These are phyloP conservation scores for Ciona savignyi DNA, from an alignment of 23 tunicate genomes.

Conservation along the genomic window DNA sequence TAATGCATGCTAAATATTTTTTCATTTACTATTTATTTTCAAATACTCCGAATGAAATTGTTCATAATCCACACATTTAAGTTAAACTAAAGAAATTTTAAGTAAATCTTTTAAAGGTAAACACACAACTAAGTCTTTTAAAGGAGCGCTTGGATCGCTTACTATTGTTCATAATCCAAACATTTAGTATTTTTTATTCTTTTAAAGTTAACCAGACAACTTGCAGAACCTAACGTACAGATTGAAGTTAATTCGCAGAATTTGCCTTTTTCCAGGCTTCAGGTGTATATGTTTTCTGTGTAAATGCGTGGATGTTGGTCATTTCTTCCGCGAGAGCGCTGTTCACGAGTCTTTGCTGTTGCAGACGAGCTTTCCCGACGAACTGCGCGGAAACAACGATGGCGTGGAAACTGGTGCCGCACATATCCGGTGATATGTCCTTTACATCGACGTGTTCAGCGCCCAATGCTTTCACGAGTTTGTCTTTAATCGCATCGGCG, in stretches of 20 bases:
- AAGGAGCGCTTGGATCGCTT: too few relatives aligned
- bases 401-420: conserved; percentile 84
- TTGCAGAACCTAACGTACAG: too few relatives aligned
- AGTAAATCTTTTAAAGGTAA: too few relatives aligned
- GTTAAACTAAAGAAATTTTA: background rate
- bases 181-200: too few relatives aligned
- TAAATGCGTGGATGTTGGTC: conserved; percentile 80
- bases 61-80: background rate
- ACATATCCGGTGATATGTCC: conserved; percentile 82
- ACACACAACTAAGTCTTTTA: too few relatives aligned
- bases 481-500: conserved; percentile 40
- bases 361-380: conserved; percentile 64
- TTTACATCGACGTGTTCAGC: conserved; percentile 54
- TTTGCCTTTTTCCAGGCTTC: conserved; percentile 71
- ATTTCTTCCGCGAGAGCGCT: conserved; percentile 54
- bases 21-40: background rate
- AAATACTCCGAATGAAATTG: background rate
- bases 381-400: conserved; percentile 68
- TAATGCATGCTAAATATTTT: background rate
- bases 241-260: background rate
- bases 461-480: conserved; percentile 39
- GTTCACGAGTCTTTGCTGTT: conserved; percentile 84
- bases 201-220: background rate
- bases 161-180: too few relatives aligned
- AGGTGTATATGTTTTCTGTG: conserved; percentile 89